Evolutionary conservation across 2,113 vertebrate species (phyloP).

Genomic region (Sprattus sprattus): DNA sequence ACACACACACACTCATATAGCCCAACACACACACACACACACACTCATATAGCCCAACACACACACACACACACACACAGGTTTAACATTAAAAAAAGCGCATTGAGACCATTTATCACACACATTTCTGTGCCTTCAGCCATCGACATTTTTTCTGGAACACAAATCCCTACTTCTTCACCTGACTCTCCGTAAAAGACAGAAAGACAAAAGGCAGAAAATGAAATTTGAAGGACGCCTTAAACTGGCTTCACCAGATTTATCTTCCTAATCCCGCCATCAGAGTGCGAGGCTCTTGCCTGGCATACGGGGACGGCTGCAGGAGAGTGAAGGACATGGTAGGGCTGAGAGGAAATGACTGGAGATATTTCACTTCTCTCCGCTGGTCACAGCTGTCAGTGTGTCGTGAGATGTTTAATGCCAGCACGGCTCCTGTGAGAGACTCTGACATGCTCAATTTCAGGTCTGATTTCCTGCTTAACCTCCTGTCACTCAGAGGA

Average conservation of each 20-base stretch:
- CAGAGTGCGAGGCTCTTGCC: background rate
- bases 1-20: background rate
- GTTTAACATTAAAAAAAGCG: too few relatives aligned
- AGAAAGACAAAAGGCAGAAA: background rate
- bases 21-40: background rate
- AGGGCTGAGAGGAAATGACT: background rate
- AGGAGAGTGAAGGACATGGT: background rate
- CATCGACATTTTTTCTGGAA: background rate
- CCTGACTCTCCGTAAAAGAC: background rate
- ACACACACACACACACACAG: background rate
- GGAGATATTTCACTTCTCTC: background rate
- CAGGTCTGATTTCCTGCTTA: too few relatives aligned
- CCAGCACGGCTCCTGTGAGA: background rate
- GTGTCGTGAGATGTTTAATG: background rate
- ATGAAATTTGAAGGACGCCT: background rate
- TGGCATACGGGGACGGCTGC: background rate
- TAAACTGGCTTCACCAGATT: background rate
- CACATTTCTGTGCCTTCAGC: too few relatives aligned
- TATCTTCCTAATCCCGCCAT: background rate
- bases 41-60: too few relatives aligned
- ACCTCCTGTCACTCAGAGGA: background rate
- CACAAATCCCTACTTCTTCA: background rate
- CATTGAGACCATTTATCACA: too few relatives aligned
- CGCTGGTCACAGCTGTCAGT: background rate
- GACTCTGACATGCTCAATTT: background rate